These are phyloP conservation scores for Tragelaphus eurycerus DNA, from an alignment of 2,797 vertebrate species.

Conservation along the genomic window DNA sequence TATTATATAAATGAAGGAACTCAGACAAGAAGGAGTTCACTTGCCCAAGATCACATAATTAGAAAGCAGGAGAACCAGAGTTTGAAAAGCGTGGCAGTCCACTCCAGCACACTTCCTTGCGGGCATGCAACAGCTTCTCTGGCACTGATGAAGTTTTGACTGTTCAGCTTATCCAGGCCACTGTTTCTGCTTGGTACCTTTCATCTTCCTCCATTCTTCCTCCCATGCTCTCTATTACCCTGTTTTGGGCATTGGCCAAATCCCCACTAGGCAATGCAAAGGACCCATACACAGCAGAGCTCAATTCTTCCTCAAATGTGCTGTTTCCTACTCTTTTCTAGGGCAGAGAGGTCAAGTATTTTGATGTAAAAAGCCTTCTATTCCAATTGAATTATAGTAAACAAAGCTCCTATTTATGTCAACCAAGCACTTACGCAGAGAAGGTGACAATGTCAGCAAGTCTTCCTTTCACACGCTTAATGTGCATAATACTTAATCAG, in stretches of 20 bases:
- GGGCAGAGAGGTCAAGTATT: constrained; percentile 40
- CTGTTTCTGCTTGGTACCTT: neutral
- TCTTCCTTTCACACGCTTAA: constrained; percentile 31
- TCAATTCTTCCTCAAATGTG: constrained; percentile 28
- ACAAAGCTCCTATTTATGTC: constrained; percentile 51
- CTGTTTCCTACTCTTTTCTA: constrained; percentile 1
- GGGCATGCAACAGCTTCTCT: rapidly evolving
- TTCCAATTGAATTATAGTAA: constrained; percentile 18
- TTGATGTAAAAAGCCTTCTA: constrained; percentile 54
- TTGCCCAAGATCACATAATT: neutral
- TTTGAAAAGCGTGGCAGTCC: neutral
- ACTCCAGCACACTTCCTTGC: neutral
- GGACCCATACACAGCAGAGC: neutral
- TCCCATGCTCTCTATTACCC: neutral
- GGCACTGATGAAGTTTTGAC: too few relatives aligned
- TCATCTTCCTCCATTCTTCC: neutral
- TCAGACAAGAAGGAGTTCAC: neutral
- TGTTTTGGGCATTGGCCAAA: neutral
- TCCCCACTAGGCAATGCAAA: neutral
- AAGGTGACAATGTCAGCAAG: constrained; percentile 46
- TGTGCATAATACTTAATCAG: neutral
- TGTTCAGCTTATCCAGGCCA: neutral
- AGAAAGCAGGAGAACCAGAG: neutral
- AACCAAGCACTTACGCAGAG: constrained; percentile 46
- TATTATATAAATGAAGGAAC: neutral